Evolutionary conservation across 2,888 invertebrate genomes (phyloP).

Genomic region (Marasmarcha lunaedactyla): DNA sequence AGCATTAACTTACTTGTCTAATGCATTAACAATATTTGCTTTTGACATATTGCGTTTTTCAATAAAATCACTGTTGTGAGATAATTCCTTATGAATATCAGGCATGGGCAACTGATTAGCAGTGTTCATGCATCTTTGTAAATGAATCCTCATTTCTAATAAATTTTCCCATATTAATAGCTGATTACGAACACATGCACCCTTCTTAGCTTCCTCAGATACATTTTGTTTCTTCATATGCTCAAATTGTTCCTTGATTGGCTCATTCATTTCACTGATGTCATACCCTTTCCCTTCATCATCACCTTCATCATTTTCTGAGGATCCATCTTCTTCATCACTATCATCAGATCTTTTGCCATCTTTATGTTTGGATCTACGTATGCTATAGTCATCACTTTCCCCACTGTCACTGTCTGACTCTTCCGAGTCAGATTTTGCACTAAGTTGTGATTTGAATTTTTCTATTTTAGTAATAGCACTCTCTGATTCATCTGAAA

Average conservation of each 20-base stretch:
- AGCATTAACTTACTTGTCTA: conserved; percentile 69
- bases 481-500: conserved; percentile 21
- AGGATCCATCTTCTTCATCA: conserved; percentile 23
- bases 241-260: conserved; percentile 65
- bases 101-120: conserved; percentile 84
- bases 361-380: conserved; percentile 18
- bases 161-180: conserved; percentile 86
- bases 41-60: conserved; percentile 62
- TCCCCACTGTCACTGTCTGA: conserved; percentile 23
- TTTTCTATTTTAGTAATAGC: conserved; percentile 2
- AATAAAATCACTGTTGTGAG: conserved; percentile 57
- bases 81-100: conserved; percentile 58
- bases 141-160: conserved; percentile 86
- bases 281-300: conserved; percentile 47
- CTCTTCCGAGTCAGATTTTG: conserved; percentile 19
- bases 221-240: conserved; percentile 68
- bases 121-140: conserved; percentile 83
- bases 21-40: conserved; percentile 64
- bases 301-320: conserved; percentile 22
- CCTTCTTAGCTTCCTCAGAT: conserved; percentile 73
- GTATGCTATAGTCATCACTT: conserved; percentile 15
- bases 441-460: conserved; percentile 5
- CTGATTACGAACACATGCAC: conserved; percentile 77
- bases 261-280: conserved; percentile 53
- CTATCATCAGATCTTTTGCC: conserved; percentile 21